These are phyloP conservation scores for Apostichopus parvimensis DNA, from an alignment of 35 echinoderm and acorn worm species.

Conservation along the genomic window DNA sequence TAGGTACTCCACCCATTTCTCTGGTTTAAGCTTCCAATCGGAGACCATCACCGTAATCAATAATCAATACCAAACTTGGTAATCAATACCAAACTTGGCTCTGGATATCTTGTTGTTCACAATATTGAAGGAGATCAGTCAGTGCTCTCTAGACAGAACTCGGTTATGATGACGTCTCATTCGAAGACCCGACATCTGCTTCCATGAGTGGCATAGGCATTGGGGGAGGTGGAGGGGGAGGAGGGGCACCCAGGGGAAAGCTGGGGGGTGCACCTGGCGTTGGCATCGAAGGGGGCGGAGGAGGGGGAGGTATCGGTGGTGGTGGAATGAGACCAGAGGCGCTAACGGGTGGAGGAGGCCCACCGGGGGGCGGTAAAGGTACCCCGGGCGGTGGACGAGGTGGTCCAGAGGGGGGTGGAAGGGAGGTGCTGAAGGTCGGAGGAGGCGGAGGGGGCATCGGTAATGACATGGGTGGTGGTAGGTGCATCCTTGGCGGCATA, in stretches of 20 bases:
- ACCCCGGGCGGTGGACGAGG: not conserved
- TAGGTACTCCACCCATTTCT: too few species aligned
- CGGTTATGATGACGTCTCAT: not conserved
- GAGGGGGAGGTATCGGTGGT: slow-evolving; percentile 47
- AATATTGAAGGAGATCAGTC: not conserved
- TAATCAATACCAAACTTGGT: too few species aligned
- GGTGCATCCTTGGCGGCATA: slow-evolving; percentile 44
- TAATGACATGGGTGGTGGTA: slow-evolving; percentile 50
- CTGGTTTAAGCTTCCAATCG: too few species aligned
- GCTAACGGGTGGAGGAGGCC: not conserved
- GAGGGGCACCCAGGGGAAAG: slow-evolving; percentile 49
- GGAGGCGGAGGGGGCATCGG: slow-evolving; percentile 50
- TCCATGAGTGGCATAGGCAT: slow-evolving; percentile 2
- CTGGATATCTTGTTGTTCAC: too few species aligned
- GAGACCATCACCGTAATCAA: too few species aligned
- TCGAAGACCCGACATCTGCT: not conserved
- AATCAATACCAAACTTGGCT: too few species aligned
- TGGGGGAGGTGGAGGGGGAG: slow-evolving; percentile 50
- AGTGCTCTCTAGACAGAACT: not conserved
- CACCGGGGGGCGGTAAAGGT: slow-evolving; percentile 20
- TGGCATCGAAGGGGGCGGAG: slow-evolving; percentile 65
- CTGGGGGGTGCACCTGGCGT: slow-evolving; percentile 31
- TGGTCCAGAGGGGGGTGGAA: slow-evolving; percentile 13
- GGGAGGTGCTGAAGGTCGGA: not conserved
- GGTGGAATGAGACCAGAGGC: slow-evolving; percentile 42